Evolutionary conservation across 2,797 vertebrate species (phyloP).

Genomic region (Chaunax sp.): DNA sequence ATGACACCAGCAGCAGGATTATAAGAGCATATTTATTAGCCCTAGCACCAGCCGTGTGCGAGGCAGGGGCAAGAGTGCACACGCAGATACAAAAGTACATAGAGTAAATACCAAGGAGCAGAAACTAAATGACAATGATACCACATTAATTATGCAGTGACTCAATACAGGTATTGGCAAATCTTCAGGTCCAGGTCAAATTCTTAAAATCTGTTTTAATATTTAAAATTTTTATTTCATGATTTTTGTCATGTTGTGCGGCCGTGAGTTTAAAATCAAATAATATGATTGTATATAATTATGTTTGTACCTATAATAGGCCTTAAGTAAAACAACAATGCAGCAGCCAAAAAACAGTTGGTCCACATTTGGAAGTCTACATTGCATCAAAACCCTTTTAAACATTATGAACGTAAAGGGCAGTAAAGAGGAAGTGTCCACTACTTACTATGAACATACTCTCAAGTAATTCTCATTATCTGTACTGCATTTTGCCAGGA

Average conservation of each 20-base stretch:
- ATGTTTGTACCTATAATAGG: not conserved
- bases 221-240: no score
- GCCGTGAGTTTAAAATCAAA: not conserved
- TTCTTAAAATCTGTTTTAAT: not conserved
- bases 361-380: not conserved
- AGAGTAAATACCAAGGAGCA: slow-evolving; percentile 28
- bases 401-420: slow-evolving; percentile 16
- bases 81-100: slow-evolving; percentile 41
- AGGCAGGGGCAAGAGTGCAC: slow-evolving; percentile 45
- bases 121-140: slow-evolving; percentile 51
- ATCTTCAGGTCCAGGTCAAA: not conserved
- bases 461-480: slow-evolving; percentile 35
- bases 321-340: not conserved
- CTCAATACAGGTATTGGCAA: slow-evolving; percentile 17
- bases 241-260: not conserved
- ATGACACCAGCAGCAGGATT: slow-evolving; percentile 82
- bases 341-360: not conserved
- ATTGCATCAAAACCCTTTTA: slow-evolving; percentile 6
- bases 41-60: slow-evolving; percentile 51
- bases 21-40: slow-evolving; percentile 79
- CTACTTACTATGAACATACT: slow-evolving; percentile 28
- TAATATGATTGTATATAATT: not conserved
- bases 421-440: slow-evolving; percentile 12
- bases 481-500: slow-evolving; percentile 32
- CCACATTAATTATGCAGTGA: slow-evolving; percentile 48